phyloP scores from a whole-genome alignment of 2,888 invertebrate genomes.

The Chalcosyrphus nemorum region DNA sequence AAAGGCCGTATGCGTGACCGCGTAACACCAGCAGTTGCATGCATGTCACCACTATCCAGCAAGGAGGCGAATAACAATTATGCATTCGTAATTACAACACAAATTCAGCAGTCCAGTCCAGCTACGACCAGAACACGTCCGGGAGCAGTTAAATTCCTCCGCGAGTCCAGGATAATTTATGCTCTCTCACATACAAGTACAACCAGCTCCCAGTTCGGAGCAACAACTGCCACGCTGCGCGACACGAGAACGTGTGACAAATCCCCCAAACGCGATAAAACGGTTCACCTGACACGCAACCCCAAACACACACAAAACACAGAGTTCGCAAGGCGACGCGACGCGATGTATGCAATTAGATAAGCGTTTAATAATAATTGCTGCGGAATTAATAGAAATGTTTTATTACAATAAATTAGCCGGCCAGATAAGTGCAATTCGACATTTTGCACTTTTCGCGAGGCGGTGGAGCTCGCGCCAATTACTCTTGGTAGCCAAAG shows the following conservation, averaged over 20 bases:
- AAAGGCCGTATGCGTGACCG: constrained; percentile 57
- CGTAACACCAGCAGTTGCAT: constrained; percentile 50
- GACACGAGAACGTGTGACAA: constrained; percentile 76
- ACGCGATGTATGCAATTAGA: constrained; percentile 77
- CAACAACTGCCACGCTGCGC: constrained; percentile 40
- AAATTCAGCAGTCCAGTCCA: constrained; percentile 56
- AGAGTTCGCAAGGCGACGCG: constrained; percentile 73
- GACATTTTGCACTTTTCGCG: constrained; percentile 69
- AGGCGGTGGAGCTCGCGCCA: constrained; percentile 12
- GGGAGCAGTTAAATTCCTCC: constrained; percentile 41
- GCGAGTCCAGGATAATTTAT: constrained; percentile 48
- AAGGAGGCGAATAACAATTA: constrained; percentile 62
- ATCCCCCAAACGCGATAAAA: constrained; percentile 71
- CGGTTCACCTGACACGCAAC: constrained; percentile 72
- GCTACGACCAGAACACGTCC: constrained; percentile 43
- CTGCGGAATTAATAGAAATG: constrained; percentile 77
- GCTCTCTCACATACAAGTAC: constrained; percentile 4
- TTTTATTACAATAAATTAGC: constrained; percentile 78
- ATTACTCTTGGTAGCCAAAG: constrained; percentile 27
- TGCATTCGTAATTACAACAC: constrained; percentile 71
- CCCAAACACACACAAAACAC: constrained; percentile 53
- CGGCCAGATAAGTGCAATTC: constrained; percentile 71
- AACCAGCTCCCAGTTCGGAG: constrained; percentile 16
- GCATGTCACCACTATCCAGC: constrained; percentile 32
- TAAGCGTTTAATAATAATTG: constrained; percentile 77